phyloP scores from a whole-genome alignment of 2,888 invertebrate genomes.

The Acleris emargana region DNA sequence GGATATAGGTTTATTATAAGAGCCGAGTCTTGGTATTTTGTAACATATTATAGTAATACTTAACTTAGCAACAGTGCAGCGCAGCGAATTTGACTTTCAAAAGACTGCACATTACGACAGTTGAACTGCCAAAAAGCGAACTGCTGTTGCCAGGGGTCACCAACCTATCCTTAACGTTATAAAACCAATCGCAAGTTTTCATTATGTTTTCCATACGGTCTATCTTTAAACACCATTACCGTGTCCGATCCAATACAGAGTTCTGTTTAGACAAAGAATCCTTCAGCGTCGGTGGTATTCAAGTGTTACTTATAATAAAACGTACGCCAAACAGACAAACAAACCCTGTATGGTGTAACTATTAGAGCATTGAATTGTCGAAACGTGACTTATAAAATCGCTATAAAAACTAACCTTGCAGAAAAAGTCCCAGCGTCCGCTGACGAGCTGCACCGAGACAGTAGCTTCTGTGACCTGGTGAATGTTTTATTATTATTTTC shows the following conservation, averaged over 20 bases:
- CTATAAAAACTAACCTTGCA: constrained; percentile 56
- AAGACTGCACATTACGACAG: background rate
- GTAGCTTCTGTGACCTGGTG: too few relatives aligned
- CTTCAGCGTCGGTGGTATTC: constrained; percentile 54
- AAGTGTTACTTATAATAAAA: constrained; percentile 44
- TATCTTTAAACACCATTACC: constrained; percentile 21
- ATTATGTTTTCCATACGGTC: constrained; percentile 8
- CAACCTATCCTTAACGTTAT: constrained; percentile 1
- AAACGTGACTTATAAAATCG: constrained; percentile 71
- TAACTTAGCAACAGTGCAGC: too few relatives aligned
- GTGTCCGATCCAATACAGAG: constrained; percentile 48
- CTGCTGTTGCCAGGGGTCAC: constrained; percentile 9
- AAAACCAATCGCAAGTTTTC: constrained; percentile 18
- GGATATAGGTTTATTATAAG: too few relatives aligned
- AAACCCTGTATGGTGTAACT: constrained; percentile 47
- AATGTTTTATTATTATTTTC: constrained; percentile 3
- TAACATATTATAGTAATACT: too few relatives aligned
- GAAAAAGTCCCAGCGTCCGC: background rate
- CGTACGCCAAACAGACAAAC: constrained; percentile 31
- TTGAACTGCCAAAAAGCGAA: constrained; percentile 1
- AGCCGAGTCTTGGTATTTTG: too few relatives aligned
- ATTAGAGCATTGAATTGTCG: constrained; percentile 67
- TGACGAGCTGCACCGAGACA: background rate
- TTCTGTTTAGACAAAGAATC: constrained; percentile 60
- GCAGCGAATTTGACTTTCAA: background rate